Percentiles rank a stretch among this genome's conserved stretches.
Conservation (phyloP, 2,113 vertebrate genomes). For the Bos indicus region DNA sequence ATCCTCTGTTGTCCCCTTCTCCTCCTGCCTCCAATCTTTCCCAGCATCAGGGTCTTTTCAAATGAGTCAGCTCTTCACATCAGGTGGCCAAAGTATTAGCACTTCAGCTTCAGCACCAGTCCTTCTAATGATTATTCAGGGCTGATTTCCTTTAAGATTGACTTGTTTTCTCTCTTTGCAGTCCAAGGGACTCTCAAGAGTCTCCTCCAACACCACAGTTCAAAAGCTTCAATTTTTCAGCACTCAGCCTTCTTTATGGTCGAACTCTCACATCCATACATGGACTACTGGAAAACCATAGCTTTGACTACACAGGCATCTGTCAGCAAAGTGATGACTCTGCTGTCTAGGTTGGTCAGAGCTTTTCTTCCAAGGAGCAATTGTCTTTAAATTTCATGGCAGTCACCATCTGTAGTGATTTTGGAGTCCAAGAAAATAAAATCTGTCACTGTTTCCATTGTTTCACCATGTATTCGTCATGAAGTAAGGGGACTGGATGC, state of each 20-base stretch:
- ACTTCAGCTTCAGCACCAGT: not conserved
- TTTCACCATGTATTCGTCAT: not conserved
- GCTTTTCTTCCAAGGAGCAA: not conserved
- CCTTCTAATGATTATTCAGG: too few species aligned
- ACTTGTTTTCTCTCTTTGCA: too few species aligned
- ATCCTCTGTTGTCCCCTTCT: not conserved
- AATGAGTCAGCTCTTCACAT: not conserved
- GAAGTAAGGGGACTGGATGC: not conserved
- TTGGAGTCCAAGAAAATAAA: not conserved
- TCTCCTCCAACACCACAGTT: too few species aligned
- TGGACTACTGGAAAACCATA: not conserved
- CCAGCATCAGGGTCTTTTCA: not conserved
- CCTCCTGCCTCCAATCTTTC: not conserved
- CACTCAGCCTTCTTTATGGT: not conserved
- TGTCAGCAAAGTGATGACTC: not conserved
- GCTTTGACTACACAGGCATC: not conserved
- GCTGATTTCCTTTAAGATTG: too few species aligned
- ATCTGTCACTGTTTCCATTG: not conserved
- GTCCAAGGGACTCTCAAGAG: too few species aligned
- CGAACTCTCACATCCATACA: not conserved
- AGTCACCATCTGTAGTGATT: not conserved
- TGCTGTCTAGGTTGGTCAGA: not conserved
- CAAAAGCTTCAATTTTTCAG: too few species aligned
- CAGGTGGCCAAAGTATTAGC: not conserved
- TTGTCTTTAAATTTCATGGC: not conserved